Evolutionary conservation across 1,140 invertebrate species (phyloP), one percentile per base, ranked within the genome.

Genomic region (Penaeus indicus): DNA sequence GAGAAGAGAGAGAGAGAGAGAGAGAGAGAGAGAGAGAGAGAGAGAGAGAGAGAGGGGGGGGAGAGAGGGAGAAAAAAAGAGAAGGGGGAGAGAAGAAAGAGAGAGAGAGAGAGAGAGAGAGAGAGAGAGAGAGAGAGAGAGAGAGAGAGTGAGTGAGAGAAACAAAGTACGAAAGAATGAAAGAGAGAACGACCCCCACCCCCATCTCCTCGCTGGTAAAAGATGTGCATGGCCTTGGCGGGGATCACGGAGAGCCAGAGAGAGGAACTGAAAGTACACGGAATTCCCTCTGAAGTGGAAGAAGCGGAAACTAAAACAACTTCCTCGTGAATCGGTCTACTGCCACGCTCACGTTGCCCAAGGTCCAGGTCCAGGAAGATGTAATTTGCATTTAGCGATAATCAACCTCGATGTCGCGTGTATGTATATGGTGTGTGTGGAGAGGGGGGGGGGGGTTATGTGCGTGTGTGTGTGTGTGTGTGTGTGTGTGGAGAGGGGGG

Each of bases 351-450:
- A 47, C 47, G 47, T 47, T 47, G 47, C 47, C 47, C 47, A 47
- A 47, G 47, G 47, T 47, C 47, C 47, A 13, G 47, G 47, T 32
- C 32, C 32, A 32, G 32, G 32, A 32, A 32, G 32, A 4, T 13
- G 47, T 13, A 47, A 47, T 47, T 47, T 47, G 47, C 47, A 47
- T 47, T 47, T 5, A 47, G 7, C 47, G 47, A 13, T 47, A 47
- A 47, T 47, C 47, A 47, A 7, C 11, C 47, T 47, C 47, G 47
- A 13, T 10, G 7, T 47, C 16, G 21, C 61, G 47, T 81, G 42
- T 47, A 47, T 81, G 79, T 60, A 7, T 38, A 19, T 63, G 81
- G 62, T 83, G 8, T 63, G 80, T 63, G 54, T 63, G 80, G 63
- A 60, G 21, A 61, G 63, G 80, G 21, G 61, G 10, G 61, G 32